phyloP scores from a whole-genome alignment of 2,888 invertebrate genomes.

The Sesamia inferens region DNA sequence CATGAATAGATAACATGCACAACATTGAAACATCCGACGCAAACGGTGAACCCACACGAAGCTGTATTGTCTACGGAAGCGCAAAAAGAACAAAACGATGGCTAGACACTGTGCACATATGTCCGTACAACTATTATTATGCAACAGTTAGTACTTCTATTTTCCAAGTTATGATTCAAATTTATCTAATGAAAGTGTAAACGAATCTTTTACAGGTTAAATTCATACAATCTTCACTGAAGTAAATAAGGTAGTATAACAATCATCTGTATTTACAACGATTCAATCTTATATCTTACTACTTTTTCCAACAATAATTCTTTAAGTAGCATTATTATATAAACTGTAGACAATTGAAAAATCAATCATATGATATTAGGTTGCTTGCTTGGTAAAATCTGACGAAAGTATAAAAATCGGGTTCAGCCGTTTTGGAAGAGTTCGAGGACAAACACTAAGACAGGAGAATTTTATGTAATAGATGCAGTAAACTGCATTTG shows the following conservation, averaged over 20 bases:
- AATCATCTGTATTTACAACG: background rate
- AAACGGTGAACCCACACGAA: conserved; percentile 54
- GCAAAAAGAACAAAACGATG: conserved; percentile 50
- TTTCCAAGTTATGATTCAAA: background rate
- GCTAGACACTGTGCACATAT: conserved; percentile 48
- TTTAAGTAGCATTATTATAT: background rate
- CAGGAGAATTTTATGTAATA: too few species aligned
- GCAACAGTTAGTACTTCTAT: conserved; percentile 39
- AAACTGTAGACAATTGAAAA: background rate
- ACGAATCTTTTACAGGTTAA: background rate
- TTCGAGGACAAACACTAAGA: too few species aligned
- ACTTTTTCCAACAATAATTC: background rate
- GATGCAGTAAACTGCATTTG: too few species aligned
- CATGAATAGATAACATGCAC: background rate
- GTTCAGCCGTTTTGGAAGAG: too few species aligned
- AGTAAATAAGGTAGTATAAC: background rate
- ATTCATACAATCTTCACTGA: background rate
- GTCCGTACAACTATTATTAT: conserved; percentile 51
- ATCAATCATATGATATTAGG: too few species aligned
- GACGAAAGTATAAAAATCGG: too few species aligned
- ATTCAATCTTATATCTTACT: background rate
- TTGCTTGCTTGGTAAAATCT: too few species aligned
- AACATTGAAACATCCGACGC: conserved; percentile 15
- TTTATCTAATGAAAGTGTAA: background rate
- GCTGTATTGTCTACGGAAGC: conserved; percentile 56